Percentiles rank a stretch among this genome's conserved stretches.
phyloP scores from a whole-genome alignment of 2,888 invertebrate genomes.

The Thera britannica region DNA sequence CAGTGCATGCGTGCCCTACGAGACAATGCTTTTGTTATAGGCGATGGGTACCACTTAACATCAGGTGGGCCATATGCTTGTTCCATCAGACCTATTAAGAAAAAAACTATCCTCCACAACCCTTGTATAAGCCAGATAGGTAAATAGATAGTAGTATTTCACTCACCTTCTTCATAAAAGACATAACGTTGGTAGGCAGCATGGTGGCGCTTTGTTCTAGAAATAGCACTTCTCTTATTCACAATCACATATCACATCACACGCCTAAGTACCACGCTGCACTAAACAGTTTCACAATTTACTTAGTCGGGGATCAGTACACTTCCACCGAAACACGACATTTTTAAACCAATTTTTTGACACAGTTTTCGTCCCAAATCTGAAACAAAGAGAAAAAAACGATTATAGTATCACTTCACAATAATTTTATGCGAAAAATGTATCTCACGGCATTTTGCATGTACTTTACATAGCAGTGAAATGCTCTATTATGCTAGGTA shows the following conservation, averaged over 20 bases:
- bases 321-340: conserved; percentile 72
- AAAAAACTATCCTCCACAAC: no score
- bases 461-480: conserved; percentile 25
- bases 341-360: conserved; percentile 48
- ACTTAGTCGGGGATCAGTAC: conserved; percentile 71
- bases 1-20: no score
- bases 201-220: conserved; percentile 83
- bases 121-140: no score
- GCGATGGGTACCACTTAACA: no score
- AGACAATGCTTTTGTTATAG: no score
- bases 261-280: conserved; percentile 39
- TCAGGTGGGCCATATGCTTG: no score
- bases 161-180: conserved; percentile 96
- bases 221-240: conserved; percentile 58
- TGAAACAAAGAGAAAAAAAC: conserved; percentile 47
- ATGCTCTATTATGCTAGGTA: conserved; percentile 17
- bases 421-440: background rate
- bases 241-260: conserved; percentile 59
- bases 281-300: conserved; percentile 39
- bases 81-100: no score
- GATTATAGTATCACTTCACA: conserved; percentile 11
- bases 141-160: background rate
- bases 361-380: conserved; percentile 41
- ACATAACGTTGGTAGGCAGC: conserved; percentile 96
- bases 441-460: conserved; percentile 2